phyloP scores from a whole-genome alignment of 2,888 invertebrate genomes.

The Cantharis flavilabris region DNA sequence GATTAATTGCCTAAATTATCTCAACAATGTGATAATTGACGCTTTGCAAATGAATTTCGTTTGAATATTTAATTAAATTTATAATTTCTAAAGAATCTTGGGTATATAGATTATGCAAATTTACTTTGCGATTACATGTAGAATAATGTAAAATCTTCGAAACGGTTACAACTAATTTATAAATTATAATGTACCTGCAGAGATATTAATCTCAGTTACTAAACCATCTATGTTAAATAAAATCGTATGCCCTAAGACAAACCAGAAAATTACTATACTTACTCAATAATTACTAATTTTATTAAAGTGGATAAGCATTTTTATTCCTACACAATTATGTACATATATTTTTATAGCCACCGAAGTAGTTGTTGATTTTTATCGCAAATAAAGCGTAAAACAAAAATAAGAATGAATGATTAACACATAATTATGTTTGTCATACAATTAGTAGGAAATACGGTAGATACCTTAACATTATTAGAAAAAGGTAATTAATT shows the following conservation, averaged over 20 bases:
- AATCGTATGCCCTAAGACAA: background rate
- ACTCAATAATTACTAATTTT: constrained; percentile 1
- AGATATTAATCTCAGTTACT: background rate
- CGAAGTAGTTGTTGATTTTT: constrained; percentile 19
- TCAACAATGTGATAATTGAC: background rate
- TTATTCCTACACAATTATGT: constrained; percentile 6
- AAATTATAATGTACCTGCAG: background rate
- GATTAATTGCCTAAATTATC: background rate
- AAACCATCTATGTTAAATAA: background rate
- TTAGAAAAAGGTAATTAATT: no score
- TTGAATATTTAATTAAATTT: background rate
- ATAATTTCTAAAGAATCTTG: background rate
- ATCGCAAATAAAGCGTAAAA: constrained; percentile 19
- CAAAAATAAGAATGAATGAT: constrained; percentile 35
- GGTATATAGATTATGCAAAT: background rate
- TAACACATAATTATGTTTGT: constrained; percentile 33
- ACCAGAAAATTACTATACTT: constrained; percentile 12
- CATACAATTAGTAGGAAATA: background rate
- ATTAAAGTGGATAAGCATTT: background rate
- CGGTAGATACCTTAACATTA: no score
- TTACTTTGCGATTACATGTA: background rate
- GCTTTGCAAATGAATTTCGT: background rate
- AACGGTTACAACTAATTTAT: background rate
- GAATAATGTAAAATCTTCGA: background rate
- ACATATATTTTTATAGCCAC: constrained; percentile 12